Percentiles rank a stretch among this genome's conserved stretches.
Conservation (phyloP, 2,888 invertebrate genomes). For the Neoscelio sp. region DNA sequence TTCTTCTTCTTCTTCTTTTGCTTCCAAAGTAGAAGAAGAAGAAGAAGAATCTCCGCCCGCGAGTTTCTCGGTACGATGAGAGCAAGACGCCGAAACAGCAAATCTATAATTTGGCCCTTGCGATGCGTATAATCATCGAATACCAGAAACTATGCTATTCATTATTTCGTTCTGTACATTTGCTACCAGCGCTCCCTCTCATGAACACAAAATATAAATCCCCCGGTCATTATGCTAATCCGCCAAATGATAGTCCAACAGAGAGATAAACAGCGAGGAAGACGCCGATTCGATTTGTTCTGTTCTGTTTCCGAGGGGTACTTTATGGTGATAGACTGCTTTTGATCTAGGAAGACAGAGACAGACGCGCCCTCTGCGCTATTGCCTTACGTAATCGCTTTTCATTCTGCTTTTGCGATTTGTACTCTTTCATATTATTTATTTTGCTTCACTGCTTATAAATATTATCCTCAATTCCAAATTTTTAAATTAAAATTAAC, state of each 20-base stretch:
- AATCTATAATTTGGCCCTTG: constrained; percentile 81
- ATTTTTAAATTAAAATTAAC: no score
- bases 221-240: constrained; percentile 83
- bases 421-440: neutral
- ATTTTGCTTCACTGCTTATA: no score
- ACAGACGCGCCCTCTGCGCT: constrained; percentile 42
- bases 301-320: constrained; percentile 52
- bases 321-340: constrained; percentile 59
- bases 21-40: neutral
- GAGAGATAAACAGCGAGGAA: constrained; percentile 66
- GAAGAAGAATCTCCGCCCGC: constrained; percentile 51
- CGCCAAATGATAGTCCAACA: constrained; percentile 80
- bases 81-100: constrained; percentile 73
- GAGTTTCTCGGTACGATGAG: constrained; percentile 44
- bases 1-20: constrained; percentile 25
- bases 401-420: constrained; percentile 12
- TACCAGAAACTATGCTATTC: constrained; percentile 83
- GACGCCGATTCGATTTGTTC: constrained; percentile 70
- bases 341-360: constrained; percentile 56
- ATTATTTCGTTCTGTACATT: constrained; percentile 82
- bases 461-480: no score
- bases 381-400: constrained; percentile 53
- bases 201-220: constrained; percentile 78
- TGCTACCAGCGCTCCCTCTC: constrained; percentile 79
- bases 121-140: constrained; percentile 82